Conservation (phyloP, 2,888 invertebrate genomes). For the Eustalomyia histrio region DNA sequence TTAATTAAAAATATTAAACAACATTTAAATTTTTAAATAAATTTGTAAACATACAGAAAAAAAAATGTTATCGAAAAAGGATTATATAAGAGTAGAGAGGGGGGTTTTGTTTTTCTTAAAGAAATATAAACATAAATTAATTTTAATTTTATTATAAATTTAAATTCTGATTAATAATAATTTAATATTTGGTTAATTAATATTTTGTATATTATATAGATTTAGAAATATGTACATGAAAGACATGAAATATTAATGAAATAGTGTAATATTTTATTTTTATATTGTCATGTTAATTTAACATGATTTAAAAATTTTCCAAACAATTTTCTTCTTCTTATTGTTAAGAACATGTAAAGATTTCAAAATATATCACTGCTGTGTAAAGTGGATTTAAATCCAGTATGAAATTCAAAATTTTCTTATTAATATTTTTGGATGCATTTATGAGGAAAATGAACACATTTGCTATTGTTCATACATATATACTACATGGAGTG, state of each 20-base stretch:
- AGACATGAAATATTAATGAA: slow-evolving; percentile 28
- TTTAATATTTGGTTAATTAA: neutral
- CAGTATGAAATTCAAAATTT: neutral
- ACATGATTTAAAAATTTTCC: slow-evolving; percentile 46
- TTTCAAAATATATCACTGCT: slow-evolving; percentile 56
- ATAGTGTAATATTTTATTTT: neutral
- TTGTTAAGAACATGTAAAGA: slow-evolving; percentile 44
- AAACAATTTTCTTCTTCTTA: slow-evolving; percentile 14
- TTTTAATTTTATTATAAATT: neutral
- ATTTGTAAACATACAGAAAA: neutral
- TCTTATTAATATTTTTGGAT: neutral
- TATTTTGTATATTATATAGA: neutral
- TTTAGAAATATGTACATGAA: slow-evolving; percentile 48
- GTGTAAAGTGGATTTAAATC: slow-evolving; percentile 16
- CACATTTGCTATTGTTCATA: neutral
- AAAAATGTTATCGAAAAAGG: neutral
- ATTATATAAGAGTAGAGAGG: neutral
- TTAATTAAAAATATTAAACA: slow-evolving; percentile 10
- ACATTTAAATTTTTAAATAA: slow-evolving; percentile 5
- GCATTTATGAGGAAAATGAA: neutral
- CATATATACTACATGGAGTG: too few species aligned
- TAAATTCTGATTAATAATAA: slow-evolving; percentile 13
- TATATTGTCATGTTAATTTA: slow-evolving; percentile 57
- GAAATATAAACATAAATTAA: neutral
- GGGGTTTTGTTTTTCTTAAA: too few species aligned